Evolutionary conservation across 2,888 invertebrate species (phyloP), one percentile per base, ranked within the genome.

Genomic region (Liodrosophila aerea): DNA sequence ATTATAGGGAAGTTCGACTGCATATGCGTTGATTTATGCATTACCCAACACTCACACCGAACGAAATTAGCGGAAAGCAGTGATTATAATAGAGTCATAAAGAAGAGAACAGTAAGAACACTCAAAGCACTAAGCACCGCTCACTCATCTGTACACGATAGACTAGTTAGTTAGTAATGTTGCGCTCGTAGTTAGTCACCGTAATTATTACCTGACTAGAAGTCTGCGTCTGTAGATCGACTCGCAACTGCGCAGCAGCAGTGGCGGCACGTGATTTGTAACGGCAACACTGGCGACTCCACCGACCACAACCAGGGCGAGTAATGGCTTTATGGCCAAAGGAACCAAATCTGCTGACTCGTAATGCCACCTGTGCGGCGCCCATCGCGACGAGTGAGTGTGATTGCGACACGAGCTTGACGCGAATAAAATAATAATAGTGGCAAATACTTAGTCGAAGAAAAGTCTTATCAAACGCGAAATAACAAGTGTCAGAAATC

Each of bases 171-270:
- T 18, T 45, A 51, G 22, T 22, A 41, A 27, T 22, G 5, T 22
- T 22, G 5, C 5, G 2, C 2, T 22, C 22, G 15, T 34, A 30
- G 27, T 51, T 41, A 37, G 7, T 18, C 7, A n/a, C 33, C 36
- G 11, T 47, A 58, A 68, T 67, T n/a, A 22, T 22, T 67, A 67
- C 58, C 64, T 67, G 63, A 18, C 52, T 50, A 58, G 30, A 39
- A 34, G 13, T 53, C 11, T 36, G 59, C 33, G 29, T 46, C 31
- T 50, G 53, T 40, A 27, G 30, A 13, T 40, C 40, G 39, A 36
- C 27, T 41, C 39, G 41, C 37, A 63, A 63, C 50, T 63, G 68
- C 64, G 68, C 40, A 36, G 29, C 61, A 44, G 51, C 63, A 4
- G 33, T 31, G 1, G 13, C 29, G 36, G 37, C 59, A 67, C 64